Base-by-base conservation (phyloP, 2,888 invertebrate species). In the Spodoptera exigua region DNA sequence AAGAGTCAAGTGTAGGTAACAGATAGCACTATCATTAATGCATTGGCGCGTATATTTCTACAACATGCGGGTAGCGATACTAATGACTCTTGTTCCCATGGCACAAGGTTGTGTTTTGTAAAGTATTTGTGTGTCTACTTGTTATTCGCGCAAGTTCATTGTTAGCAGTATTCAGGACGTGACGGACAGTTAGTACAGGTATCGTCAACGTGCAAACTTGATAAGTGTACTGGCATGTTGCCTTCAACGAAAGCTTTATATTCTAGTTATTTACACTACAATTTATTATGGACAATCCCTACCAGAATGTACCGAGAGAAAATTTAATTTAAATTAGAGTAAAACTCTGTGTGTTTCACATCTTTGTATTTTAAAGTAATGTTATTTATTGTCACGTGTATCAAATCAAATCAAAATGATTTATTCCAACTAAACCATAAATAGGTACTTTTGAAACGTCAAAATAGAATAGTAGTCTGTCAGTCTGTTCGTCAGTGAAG, bases 91-190 rank as follows among this genome's bases (percentile, higher is more conserved):
- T 87, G 80, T 76, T 10, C 0, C 18, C 5, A 45, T 2, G 10
- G 0, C 0, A 35, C 76, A 84, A 70, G 62, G 77, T 74, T 47
- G 1, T 70, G 53, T 70, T 75, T 86, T 1, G n/a, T 34, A 37
- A 70, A 52, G 0, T 14, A 21, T 53, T 17, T 18, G 36, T 4
- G 11, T 17, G 16, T 44, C 68, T 76, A 77, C 76, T 80, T 71
- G 73, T 76, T 80, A 76, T 74, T 81, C 65, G 73, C 79, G 73
- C 74, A 80, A 80, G 81, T 80, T 84, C 81, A 84, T 87, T 87
- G 87, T 87, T 81, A 76, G 78, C 53, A 82, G 83, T 84, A 91
- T 90, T 89, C 83, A 90, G 91, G 79, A 89, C 90, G 91, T 92
- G 88, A 91, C 91, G 80, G 83, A 84, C 85, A 84, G 83, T 86